Evolutionary conservation across 2,113 vertebrate genomes (phyloP).

Genomic region (Castor canadensis): DNA sequence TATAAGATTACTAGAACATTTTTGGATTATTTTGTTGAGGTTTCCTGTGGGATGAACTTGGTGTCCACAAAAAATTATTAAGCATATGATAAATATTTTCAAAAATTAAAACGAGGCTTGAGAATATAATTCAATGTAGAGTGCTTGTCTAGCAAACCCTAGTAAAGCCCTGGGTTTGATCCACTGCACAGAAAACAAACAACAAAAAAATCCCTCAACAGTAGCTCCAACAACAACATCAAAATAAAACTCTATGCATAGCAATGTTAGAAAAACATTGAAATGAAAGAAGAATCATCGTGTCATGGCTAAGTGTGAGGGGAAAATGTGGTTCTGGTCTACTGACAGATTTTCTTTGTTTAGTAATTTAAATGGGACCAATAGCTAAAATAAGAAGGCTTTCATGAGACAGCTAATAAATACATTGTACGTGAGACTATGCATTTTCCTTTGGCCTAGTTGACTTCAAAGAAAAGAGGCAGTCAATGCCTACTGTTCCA

Average conservation of each 20-base stretch:
- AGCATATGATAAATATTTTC: background rate
- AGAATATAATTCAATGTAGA: background rate
- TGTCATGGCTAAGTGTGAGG: background rate
- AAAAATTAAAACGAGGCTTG: background rate
- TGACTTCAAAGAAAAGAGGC: background rate
- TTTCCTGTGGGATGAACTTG: background rate
- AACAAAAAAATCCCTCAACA: no score
- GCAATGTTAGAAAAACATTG: background rate
- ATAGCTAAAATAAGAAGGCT: background rate
- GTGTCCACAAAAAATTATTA: background rate
- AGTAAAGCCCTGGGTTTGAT: no score
- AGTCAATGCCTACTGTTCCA: background rate
- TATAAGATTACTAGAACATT: background rate
- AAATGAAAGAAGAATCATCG: background rate
- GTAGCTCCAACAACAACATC: no score
- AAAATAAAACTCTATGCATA: background rate
- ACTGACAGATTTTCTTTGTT: background rate
- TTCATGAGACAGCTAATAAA: background rate
- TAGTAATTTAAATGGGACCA: background rate
- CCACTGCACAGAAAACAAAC: background rate
- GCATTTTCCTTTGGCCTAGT: background rate
- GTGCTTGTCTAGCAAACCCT: background rate
- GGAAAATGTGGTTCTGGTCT: background rate
- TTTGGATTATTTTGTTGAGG: background rate
- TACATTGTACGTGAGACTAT: background rate